Evolutionary conservation across 2,888 invertebrate species (phyloP).

Genomic region (Petrolisthes manimaculis): DNA sequence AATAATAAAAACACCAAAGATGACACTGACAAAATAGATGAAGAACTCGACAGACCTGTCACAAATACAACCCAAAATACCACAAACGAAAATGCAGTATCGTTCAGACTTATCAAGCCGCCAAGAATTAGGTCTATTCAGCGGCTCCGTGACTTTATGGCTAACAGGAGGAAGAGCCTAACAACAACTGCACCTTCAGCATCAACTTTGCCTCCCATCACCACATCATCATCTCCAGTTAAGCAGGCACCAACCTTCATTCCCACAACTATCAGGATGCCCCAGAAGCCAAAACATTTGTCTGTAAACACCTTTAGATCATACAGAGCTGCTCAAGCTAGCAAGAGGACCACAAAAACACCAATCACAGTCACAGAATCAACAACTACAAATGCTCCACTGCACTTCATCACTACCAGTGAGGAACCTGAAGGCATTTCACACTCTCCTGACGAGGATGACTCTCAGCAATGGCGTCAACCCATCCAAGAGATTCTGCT

Average conservation of each 20-base stretch:
- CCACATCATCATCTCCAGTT: neutral
- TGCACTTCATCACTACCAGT: conserved; percentile 9
- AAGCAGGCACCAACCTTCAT: neutral
- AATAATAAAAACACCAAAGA: neutral
- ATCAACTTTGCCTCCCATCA: neutral
- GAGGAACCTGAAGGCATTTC: neutral
- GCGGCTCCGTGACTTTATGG: conserved; percentile 36
- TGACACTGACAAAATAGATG: neutral
- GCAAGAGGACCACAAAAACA: neutral
- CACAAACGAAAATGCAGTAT: neutral
- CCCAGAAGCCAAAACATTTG: neutral
- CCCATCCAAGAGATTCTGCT: conserved; percentile 33
- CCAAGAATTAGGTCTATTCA: conserved; percentile 30
- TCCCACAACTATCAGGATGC: neutral
- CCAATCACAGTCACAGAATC: neutral
- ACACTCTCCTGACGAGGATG: conserved; percentile 2
- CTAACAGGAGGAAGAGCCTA: conserved; percentile 7
- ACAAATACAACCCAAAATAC: neutral
- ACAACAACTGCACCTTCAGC: conserved; percentile 2
- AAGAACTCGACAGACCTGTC: neutral
- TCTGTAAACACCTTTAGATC: neutral
- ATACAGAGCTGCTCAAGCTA: neutral
- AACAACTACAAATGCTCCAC: neutral
- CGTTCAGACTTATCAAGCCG: neutral
- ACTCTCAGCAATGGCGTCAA: conserved; percentile 12